phyloP scores from a whole-genome alignment of 1,140 invertebrate genomes.

The Homalodisca vitripennis region DNA sequence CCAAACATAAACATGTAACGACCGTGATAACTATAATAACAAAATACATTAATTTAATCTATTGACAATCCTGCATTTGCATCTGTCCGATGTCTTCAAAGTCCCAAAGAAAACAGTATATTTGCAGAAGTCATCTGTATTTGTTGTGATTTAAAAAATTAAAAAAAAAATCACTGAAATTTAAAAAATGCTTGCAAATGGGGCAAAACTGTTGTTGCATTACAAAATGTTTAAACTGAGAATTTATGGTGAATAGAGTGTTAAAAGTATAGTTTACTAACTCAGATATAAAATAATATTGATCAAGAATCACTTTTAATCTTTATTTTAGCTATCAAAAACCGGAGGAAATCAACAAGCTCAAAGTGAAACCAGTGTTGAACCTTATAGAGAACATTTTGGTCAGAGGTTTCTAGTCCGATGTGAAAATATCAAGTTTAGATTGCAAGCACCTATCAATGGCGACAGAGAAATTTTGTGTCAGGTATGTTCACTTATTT shows the following conservation, averaged over 20 bases:
- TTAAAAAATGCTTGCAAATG: no score
- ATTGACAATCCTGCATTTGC: no score
- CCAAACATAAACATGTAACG: no score
- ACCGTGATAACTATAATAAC: no score
- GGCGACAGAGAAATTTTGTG: constrained; percentile 71
- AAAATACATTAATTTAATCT: no score
- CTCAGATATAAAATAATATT: not conserved
- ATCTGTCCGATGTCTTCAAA: no score
- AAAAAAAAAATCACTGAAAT: no score
- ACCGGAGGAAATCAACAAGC: constrained; percentile 44
- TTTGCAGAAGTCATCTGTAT: no score
- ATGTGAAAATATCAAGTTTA: constrained; percentile 79
- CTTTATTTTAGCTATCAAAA: constrained; percentile 42
- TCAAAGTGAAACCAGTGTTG: constrained; percentile 50
- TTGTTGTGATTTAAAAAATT: no score
- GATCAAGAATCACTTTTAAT: constrained; percentile 35
- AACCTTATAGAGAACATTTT: constrained; percentile 79
- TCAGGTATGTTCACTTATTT: constrained; percentile 71
- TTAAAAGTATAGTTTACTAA: not conserved
- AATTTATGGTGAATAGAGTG: not conserved
- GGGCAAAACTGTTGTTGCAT: no score
- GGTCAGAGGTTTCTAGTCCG: constrained; percentile 79
- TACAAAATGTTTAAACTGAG: no score
- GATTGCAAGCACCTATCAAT: constrained; percentile 76
- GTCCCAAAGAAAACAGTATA: no score